Conservation (phyloP, 2,888 invertebrate species). For the Sipunculus nudus region DNA sequence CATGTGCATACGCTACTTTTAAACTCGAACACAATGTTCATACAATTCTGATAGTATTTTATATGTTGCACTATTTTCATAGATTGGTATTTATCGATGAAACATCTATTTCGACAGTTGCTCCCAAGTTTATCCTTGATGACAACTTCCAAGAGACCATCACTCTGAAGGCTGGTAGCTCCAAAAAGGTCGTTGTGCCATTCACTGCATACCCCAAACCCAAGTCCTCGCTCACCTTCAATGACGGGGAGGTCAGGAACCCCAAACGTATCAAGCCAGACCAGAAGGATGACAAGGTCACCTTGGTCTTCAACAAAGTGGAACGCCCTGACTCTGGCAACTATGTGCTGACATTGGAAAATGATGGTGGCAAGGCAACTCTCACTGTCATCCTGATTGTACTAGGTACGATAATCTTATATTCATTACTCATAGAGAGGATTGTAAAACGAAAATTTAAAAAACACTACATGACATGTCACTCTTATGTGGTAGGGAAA, state of each 20-base stretch:
- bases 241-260: slow-evolving; percentile 33
- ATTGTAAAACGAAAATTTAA: too few relatives aligned
- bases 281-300: slow-evolving; percentile 10
- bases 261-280: slow-evolving; percentile 14
- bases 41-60: too few relatives aligned
- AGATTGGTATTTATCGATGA: too few relatives aligned
- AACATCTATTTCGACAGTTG: too few relatives aligned
- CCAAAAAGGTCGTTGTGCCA: slow-evolving; percentile 36
- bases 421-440: too few relatives aligned
- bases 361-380: slow-evolving; percentile 51
- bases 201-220: slow-evolving; percentile 42
- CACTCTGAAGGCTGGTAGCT: slow-evolving; percentile 39
- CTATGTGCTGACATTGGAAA: slow-evolving; percentile 32
- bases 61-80: too few relatives aligned
- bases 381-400: slow-evolving; percentile 60
- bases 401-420: too few relatives aligned
- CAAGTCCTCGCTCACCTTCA: slow-evolving; percentile 29
- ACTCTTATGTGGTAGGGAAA: too few relatives aligned
- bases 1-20: too few relatives aligned
- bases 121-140: slow-evolving; percentile 35
- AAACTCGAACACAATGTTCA: too few relatives aligned
- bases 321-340: slow-evolving; percentile 38
- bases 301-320: slow-evolving; percentile 27
- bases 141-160: slow-evolving; percentile 36
- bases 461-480: too few relatives aligned